Evolutionary conservation across 2,888 invertebrate species (phyloP).

Genomic region (Rhamphomyia laevipes): DNA sequence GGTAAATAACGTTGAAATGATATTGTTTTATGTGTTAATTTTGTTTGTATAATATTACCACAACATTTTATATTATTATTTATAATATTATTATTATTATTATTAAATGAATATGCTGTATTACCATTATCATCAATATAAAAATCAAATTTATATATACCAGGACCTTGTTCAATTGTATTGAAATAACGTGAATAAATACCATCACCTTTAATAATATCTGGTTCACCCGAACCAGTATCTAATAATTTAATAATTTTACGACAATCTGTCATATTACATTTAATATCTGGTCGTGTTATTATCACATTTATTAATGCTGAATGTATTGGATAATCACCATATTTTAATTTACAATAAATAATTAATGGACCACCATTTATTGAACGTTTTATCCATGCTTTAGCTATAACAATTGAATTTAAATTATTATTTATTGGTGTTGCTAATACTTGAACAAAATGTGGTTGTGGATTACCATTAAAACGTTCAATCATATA

Average conservation of each 20-base stretch:
- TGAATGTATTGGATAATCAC: conserved; percentile 43
- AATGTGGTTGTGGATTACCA: conserved; percentile 48
- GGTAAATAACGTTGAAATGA: conserved; percentile 43
- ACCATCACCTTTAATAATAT: conserved; percentile 51
- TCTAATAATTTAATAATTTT: conserved; percentile 42
- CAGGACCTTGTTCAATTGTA: conserved; percentile 36
- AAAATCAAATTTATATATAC: conserved; percentile 42
- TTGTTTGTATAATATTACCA: conserved; percentile 39
- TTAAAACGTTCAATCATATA: conserved; percentile 45
- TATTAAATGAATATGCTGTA: conserved; percentile 40
- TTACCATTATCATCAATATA: conserved; percentile 43
- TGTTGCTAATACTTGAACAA: conserved; percentile 47
- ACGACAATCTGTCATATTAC: conserved; percentile 22
- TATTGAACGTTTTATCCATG: conserved; percentile 36
- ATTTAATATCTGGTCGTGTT: conserved; percentile 27
- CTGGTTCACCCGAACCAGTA: conserved; percentile 51
- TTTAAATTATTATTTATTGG: conserved; percentile 27
- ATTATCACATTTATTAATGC: conserved; percentile 45
- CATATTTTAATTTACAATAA: conserved; percentile 43
- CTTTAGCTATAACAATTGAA: conserved; percentile 26
- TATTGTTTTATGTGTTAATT: conserved; percentile 37
- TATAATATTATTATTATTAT: conserved; percentile 10
- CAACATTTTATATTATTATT: conserved; percentile 35
- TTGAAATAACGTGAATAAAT: conserved; percentile 51
- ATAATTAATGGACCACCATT: conserved; percentile 39